Evolutionary conservation across 2,888 invertebrate species (phyloP).

Genomic region (Himalopsyche anomala): DNA sequence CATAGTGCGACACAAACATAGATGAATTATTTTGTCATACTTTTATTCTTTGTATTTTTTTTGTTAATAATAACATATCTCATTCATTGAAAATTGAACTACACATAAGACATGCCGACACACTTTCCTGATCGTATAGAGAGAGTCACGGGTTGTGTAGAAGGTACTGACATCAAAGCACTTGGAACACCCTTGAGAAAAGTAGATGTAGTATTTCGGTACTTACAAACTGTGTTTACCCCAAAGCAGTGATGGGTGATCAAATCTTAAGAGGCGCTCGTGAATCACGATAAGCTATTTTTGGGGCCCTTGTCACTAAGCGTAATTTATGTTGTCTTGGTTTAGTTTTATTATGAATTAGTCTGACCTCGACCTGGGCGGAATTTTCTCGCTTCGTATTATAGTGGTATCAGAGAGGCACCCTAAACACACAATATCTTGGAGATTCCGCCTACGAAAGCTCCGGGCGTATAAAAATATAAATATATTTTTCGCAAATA

Average conservation of each 20-base stretch:
- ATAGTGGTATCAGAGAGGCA: neutral
- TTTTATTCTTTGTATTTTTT: neutral
- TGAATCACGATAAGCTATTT: conserved; percentile 31
- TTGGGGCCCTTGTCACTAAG: conserved; percentile 24
- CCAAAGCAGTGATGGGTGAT: conserved; percentile 21
- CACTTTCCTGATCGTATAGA: neutral
- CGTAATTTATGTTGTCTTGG: conserved; percentile 18
- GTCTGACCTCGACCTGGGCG: neutral
- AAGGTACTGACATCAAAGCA: too few species aligned
- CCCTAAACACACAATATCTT: too few species aligned
- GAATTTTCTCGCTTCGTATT: neutral
- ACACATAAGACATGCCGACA: neutral
- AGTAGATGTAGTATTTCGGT: neutral
- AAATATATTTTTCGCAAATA: too few species aligned
- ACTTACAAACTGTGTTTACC: neutral
- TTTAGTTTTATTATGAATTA: conserved; percentile 9
- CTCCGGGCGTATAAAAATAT: too few species aligned
- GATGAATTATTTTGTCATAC: too few species aligned
- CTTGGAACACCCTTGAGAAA: neutral
- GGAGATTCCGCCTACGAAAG: too few species aligned
- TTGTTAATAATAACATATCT: neutral
- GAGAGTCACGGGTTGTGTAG: too few species aligned
- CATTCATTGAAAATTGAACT: neutral
- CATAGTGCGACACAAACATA: too few species aligned
- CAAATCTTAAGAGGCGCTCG: conserved; percentile 12